These are phyloP conservation scores for Pithys albifrons DNA, from an alignment of 2,113 vertebrate genomes.

Conservation along the genomic window DNA sequence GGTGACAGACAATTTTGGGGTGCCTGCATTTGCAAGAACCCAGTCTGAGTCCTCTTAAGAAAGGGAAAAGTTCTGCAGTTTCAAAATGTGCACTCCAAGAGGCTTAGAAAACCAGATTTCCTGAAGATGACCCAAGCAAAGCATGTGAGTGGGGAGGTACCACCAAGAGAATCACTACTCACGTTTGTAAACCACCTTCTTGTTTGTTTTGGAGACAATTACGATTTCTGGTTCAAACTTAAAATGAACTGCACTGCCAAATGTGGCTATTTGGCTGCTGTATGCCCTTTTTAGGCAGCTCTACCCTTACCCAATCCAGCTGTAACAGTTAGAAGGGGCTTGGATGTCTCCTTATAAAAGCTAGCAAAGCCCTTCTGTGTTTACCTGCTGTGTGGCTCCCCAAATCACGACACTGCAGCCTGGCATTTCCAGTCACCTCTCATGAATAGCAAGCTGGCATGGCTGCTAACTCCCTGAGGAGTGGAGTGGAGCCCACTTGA, in stretches of 20 bases:
- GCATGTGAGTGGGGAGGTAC: not conserved
- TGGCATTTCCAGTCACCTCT: not conserved
- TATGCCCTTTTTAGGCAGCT: not conserved
- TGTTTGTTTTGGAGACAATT: not conserved
- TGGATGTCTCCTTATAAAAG: not conserved
- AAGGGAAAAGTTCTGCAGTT: not conserved
- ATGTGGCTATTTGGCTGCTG: not conserved
- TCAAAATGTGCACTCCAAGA: not conserved
- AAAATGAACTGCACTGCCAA: not conserved
- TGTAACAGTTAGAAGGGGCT: not conserved
- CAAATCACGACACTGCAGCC: fast-evolving
- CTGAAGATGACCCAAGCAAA: not conserved
- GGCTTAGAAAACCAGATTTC: not conserved
- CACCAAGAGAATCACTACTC: not conserved
- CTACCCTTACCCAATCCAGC: not conserved
- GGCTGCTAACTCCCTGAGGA: not conserved
- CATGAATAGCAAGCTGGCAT: not conserved
- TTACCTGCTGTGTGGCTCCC: not conserved
- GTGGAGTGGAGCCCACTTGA: not conserved
- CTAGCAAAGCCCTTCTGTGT: not conserved
- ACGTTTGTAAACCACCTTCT: not conserved
- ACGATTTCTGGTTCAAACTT: not conserved
- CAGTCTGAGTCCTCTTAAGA: not conserved
- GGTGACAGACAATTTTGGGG: not conserved
- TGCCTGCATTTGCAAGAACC: not conserved